Evolutionary conservation across 2,113 vertebrate genomes (phyloP).

Genomic region (Axis porcinus): DNA sequence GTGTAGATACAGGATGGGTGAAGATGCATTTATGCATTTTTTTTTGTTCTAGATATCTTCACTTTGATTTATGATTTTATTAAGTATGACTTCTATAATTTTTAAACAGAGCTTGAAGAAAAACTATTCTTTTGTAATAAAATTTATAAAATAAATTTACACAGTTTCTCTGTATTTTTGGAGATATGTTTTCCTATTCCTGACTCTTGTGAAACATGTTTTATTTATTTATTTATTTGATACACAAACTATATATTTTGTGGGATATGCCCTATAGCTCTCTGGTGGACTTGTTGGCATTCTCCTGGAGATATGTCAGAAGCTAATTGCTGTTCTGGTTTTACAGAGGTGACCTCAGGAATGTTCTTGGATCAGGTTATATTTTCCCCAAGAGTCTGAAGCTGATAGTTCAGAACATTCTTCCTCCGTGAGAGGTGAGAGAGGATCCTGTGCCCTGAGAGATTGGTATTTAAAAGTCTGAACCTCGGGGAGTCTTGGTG

Average conservation of each 20-base stretch:
- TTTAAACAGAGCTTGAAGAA: neutral
- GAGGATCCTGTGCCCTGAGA: neutral
- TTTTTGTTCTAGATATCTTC: neutral
- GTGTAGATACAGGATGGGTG: accelerated
- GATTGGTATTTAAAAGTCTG: neutral
- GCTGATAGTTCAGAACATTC: neutral
- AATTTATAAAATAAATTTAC: neutral
- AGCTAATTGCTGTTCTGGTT: neutral
- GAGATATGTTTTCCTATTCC: neutral
- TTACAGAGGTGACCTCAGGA: slow-evolving; percentile 18
- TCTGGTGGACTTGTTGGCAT: neutral
- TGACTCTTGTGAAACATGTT: neutral
- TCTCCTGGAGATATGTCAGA: neutral
- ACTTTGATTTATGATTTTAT: neutral
- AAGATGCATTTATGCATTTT: neutral
- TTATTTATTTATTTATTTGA: neutral
- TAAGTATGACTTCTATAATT: neutral
- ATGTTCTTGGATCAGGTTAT: neutral
- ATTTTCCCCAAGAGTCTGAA: neutral
- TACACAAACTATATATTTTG: neutral
- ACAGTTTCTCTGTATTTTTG: neutral
- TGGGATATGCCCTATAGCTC: neutral
- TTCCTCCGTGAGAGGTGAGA: neutral
- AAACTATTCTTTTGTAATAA: neutral
- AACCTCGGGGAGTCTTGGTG: accelerated